Conservation (phyloP, 1,140 invertebrate species). For the Colletes latitarsis region DNA sequence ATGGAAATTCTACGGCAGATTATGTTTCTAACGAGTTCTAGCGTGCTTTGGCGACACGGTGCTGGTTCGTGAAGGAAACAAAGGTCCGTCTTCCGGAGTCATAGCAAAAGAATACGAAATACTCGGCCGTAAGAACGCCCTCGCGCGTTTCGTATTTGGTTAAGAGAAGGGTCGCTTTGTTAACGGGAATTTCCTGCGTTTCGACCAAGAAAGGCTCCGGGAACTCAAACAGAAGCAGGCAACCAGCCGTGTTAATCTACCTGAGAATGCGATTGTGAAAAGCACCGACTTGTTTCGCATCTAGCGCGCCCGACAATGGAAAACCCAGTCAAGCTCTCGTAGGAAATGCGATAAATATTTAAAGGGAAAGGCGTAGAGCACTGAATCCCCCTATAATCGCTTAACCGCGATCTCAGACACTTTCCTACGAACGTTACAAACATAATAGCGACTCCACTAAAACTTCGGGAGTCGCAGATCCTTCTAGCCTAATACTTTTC, state of each 20-base stretch:
- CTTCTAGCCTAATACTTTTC: neutral
- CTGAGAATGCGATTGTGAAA: slow-evolving; percentile 32
- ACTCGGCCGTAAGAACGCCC: too few relatives aligned
- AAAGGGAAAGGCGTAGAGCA: slow-evolving; percentile 30
- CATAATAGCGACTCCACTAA: slow-evolving; percentile 21
- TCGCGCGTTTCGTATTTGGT: slow-evolving; percentile 26
- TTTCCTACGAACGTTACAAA: slow-evolving; percentile 21
- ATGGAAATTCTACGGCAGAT: too few relatives aligned
- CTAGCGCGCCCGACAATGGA: neutral
- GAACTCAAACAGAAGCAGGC: neutral
- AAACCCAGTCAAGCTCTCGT: slow-evolving; percentile 7
- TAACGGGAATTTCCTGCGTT: slow-evolving; percentile 19
- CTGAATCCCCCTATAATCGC: slow-evolving; percentile 13
- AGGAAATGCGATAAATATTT: slow-evolving; percentile 36
- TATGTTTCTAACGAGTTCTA: too few relatives aligned
- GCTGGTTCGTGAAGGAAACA: too few relatives aligned
- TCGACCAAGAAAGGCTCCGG: neutral
- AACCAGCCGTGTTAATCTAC: neutral
- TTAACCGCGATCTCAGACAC: slow-evolving; percentile 30
- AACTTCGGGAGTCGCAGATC: slow-evolving; percentile 3
- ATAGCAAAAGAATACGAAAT: neutral
- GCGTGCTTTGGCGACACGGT: too few relatives aligned
- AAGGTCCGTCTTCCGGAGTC: neutral
- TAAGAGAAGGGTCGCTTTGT: neutral
- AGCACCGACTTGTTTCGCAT: slow-evolving; percentile 15